Base-by-base conservation (phyloP, 2,888 invertebrate genomes). In the Keiferia lycopersicella region DNA sequence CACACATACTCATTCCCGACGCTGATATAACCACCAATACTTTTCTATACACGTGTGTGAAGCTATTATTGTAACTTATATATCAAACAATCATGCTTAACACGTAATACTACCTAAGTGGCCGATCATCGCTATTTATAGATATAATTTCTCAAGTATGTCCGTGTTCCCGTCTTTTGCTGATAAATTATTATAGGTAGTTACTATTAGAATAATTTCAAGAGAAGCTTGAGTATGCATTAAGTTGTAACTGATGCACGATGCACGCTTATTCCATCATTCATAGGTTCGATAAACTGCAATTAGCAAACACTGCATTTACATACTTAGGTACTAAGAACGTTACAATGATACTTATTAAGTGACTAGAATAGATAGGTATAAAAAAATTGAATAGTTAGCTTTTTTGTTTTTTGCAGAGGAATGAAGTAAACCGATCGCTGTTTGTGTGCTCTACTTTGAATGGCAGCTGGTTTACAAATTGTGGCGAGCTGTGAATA, bases 91-190 rank as follows among this genome's bases (percentile, higher is more conserved):
- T 65, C 68, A 68, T 64, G 66, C 67, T 63, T 53, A 59, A 63
- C 66, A 68, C 65, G 66, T 64, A 57, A 63, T 68, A 65, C 60
- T 59, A 65, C 65, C 65, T 69, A 69, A 66, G 69, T 66, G 68
- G 72, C 70, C 71, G 73, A 79, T 76, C 76, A 73, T 76, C 74
- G 72, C 73, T 77, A 73, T 76, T 76, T 76, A 75, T 74, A 75
- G 78, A 71, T 72, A 72, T 75, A 75, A 77, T 74, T 72, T 79
- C 75, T 75, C 77, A 81, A 81, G 73, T 76, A 38, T 50, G 45
- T 45, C 11, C 51, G 34, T 62, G 65, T 70, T 78, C 79, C 77
- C 78, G 80, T 73, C 76, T 78, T 74, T 73, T 75, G 77, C 79
- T 78, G 76, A 73, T 75, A 76, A 69, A 74, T 64, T 18, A 58